Percentiles rank a stretch among this genome's conserved stretches.
phyloP scores from a whole-genome alignment of 2,888 invertebrate genomes.

The Cephus runcator region DNA sequence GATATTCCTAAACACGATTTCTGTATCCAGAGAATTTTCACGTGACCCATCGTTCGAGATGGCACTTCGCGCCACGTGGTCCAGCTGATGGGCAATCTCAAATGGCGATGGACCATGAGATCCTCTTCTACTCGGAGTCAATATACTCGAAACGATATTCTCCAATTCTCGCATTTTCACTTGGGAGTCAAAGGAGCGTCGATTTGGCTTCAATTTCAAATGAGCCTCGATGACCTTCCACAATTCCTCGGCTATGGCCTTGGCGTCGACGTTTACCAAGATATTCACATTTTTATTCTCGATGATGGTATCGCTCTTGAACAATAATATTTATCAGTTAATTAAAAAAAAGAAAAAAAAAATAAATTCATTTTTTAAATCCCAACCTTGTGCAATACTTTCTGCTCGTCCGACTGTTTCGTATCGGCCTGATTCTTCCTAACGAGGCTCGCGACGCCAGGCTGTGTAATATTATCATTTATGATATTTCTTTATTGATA shows the following conservation, averaged over 20 bases:
- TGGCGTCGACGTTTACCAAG: slow-evolving; percentile 40
- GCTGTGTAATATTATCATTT: neutral
- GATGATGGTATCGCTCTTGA: slow-evolving; percentile 26
- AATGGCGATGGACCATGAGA: slow-evolving; percentile 16
- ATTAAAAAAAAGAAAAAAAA: neutral
- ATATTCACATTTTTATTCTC: slow-evolving; percentile 43
- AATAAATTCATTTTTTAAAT: neutral
- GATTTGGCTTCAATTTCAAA: slow-evolving; percentile 14
- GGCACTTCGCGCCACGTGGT: slow-evolving; percentile 30
- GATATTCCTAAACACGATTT: slow-evolving; percentile 31
- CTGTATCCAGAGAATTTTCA: slow-evolving; percentile 25
- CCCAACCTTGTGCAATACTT: neutral
- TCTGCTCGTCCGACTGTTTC: neutral
- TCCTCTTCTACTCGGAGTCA: slow-evolving; percentile 33
- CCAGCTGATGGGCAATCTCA: slow-evolving; percentile 31
- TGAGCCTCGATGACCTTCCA: slow-evolving; percentile 36
- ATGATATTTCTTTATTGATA: neutral
- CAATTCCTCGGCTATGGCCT: slow-evolving; percentile 39
- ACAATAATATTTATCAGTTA: neutral
- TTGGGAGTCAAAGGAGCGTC: neutral
- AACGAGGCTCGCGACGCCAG: neutral
- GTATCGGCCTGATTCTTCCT: neutral
- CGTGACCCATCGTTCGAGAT: slow-evolving; percentile 17
- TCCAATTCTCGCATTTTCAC: slow-evolving; percentile 26
- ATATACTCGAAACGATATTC: slow-evolving; percentile 27